phyloP scores from a whole-genome alignment of 2,797 vertebrate species.

The Salmo trutta region DNA sequence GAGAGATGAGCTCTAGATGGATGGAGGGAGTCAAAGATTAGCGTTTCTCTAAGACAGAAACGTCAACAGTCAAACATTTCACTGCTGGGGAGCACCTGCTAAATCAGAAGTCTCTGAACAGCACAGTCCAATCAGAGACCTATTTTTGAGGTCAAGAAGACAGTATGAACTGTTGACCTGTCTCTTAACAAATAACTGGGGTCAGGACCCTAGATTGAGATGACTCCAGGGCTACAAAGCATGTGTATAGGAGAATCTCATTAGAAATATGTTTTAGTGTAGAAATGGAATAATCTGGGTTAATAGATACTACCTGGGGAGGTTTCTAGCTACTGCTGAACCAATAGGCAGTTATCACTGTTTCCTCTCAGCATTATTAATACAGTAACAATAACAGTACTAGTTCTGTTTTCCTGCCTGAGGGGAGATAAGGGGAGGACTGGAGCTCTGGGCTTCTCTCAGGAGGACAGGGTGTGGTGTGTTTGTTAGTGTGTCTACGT shows the following conservation, averaged over 20 bases:
- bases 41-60: neutral
- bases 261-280: neutral
- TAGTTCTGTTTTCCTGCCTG: neutral
- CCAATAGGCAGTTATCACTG: too few relatives aligned
- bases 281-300: neutral
- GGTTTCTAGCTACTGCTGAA: too few relatives aligned
- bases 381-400: neutral
- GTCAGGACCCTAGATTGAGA: too few relatives aligned
- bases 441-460: neutral
- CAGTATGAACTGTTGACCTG: neutral
- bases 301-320: neutral
- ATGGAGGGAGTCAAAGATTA: constrained; percentile 12
- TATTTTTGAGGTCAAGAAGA: neutral
- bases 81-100: constrained; percentile 2
- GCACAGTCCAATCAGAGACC: constrained; percentile 17
- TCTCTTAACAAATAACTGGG: neutral
- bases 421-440: neutral
- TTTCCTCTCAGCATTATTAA: neutral
- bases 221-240: too few relatives aligned
- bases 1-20: constrained; percentile 1
- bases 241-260: neutral
- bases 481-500: constrained; percentile 3
- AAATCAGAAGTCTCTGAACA: neutral
- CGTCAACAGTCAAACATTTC: constrained; percentile 3
- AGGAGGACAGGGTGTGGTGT: neutral